phyloP scores from a whole-genome alignment of 2,113 vertebrate genomes.

The Mesitornis unicolor region DNA sequence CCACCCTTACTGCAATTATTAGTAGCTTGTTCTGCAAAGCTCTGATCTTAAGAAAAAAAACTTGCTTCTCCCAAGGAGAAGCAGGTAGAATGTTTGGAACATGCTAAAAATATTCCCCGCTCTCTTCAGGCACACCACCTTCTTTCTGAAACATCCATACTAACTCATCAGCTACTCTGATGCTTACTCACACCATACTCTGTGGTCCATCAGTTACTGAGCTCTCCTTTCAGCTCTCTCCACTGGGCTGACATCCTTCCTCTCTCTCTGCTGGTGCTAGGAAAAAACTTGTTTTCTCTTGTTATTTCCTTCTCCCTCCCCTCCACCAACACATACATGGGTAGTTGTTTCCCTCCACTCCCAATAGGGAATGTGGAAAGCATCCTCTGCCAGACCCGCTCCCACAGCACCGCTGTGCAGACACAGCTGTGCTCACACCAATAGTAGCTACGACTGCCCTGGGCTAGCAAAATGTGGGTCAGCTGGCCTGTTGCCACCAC shows the following conservation, averaged over 20 bases:
- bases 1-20: background rate
- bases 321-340: background rate
- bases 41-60: background rate
- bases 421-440: background rate
- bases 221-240: background rate
- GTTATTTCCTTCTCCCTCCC: background rate
- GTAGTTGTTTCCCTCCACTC: background rate
- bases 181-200: background rate
- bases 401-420: fast-evolving
- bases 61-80: background rate
- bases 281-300: background rate
- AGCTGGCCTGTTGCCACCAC: background rate
- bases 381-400: background rate
- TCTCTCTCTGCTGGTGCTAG: background rate
- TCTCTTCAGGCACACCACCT: background rate
- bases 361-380: fast-evolving
- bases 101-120: background rate
- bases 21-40: background rate
- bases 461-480: background rate
- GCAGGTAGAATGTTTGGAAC: background rate
- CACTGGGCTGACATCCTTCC: background rate
- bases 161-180: background rate
- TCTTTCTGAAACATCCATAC: background rate
- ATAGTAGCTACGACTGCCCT: background rate
- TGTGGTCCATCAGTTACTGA: background rate